Evolutionary conservation across 2,113 vertebrate species (phyloP), one percentile per base, ranked within the genome.

Genomic region (Megaceryle torquata): DNA sequence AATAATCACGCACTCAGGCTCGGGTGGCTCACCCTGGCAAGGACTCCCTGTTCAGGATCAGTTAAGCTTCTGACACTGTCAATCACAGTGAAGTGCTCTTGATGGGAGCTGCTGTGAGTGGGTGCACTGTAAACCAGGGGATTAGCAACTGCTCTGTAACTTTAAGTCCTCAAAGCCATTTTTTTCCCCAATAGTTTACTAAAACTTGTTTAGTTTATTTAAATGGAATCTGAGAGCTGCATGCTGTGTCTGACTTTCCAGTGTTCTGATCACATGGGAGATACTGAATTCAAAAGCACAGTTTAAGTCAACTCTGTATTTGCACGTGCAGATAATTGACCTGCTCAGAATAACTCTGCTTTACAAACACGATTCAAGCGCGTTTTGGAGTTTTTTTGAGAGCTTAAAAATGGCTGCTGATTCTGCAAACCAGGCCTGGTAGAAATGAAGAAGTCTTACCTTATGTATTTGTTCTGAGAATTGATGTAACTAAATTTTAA

Each of bases 41-140:
- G 94, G 56, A 94, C 90, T 89, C 84, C 14, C 68, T 89, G 96
- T 91, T 64, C 86, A 1, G 87, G 83, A 89, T 72, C 93, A 91
- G 89, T 78, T 95, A 92, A 96, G 91, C 94, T 95, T 53, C 88
- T 92, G 93, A 96, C 91, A 90, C 56, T 1, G 16, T 94, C 86
- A 61, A 9, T 92, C 88, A 96, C 39, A 20, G 33, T 2, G 20
- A 69, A 43, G 54, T 1, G 46, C 88, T 88, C 80, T 57, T 7
- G 13, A 13, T 3, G 35, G 44, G 53, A 63, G 31, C 57, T 28
- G 33, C 14, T 21, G 61, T 2, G 65, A 43, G 41, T 60, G 54
- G 48, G 17, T 17, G 31, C 33, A 43, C 85, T 67, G 71, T 15
- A 60, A 78, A 90, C 24, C 24, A 19, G 7, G 2, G 37, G 9